phyloP scores from a whole-genome alignment of 1,140 invertebrate species.

The Conopomorpha cramerella region DNA sequence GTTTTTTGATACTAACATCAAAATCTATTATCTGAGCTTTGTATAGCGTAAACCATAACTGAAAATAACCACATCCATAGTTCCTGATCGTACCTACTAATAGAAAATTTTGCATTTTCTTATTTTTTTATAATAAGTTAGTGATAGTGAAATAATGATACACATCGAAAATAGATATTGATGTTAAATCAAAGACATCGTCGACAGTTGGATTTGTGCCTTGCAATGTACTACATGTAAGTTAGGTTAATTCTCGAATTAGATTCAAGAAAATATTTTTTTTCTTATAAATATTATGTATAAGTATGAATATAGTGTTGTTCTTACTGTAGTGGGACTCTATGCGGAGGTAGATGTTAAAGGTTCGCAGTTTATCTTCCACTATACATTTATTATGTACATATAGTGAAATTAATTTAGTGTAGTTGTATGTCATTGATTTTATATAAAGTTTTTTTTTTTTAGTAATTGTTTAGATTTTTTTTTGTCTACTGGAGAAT shows the following conservation, averaged over 20 bases:
- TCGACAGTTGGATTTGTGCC: constrained; percentile 55
- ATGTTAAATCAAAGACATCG: constrained; percentile 48
- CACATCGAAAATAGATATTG: constrained; percentile 24
- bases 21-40: constrained; percentile 26
- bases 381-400: constrained; percentile 49
- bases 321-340: constrained; percentile 41
- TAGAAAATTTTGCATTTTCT: constrained; percentile 58
- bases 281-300: constrained; percentile 50
- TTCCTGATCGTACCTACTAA: constrained; percentile 60
- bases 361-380: constrained; percentile 59
- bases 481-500: constrained; percentile 48
- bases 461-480: constrained; percentile 50
- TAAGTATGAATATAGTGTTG: constrained; percentile 34
- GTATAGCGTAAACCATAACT: constrained; percentile 22
- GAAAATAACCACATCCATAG: constrained; percentile 52
- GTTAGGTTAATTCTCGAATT: constrained; percentile 61
- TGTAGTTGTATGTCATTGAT: constrained; percentile 33
- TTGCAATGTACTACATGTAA: constrained; percentile 53
- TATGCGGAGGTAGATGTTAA: constrained; percentile 47
- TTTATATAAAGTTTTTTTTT: constrained; percentile 46
- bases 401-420: constrained; percentile 35
- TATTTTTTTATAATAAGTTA: constrained; percentile 52
- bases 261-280: constrained; percentile 56
- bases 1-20: constrained; percentile 54
- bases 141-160: constrained; percentile 36